Evolutionary conservation across 1,140 invertebrate genomes (phyloP), one percentile per base, ranked within the genome.

Genomic region (Drosophila chauvacae): DNA sequence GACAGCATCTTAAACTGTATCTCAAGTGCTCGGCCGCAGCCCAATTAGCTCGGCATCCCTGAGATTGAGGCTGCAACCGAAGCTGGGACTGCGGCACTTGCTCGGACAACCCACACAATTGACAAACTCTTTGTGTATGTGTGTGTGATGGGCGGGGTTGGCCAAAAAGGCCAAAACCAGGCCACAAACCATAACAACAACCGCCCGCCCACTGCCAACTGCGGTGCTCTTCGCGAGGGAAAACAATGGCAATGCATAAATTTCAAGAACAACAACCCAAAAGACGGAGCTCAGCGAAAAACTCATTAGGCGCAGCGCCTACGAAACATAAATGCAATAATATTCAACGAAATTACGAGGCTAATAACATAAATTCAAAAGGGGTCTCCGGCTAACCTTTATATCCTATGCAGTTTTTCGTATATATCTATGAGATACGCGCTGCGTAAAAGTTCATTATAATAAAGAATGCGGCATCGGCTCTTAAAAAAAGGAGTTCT

Each of bases 301-400:
- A 88, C 85, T 88, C 85, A 88, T 88, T 88, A 88, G 81, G 74
- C 70, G 50, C 85, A 81, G 77, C 85, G 85, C 85, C 85, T 88
- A 88, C 85, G 77, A 81, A 73, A 80, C 80, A 70, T 78, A 73
- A 84, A 84, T 84, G 84, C 84, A 88, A 88, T 88, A 88, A 88
- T 88, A 84, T 90, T 68, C 77, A 66, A 66, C 51, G 64, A 72
- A 88, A 90, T 88, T 88, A 88, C 85, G 85, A 85, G 72, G 65
- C 85, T 84, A 88, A 88, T 88, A 88, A 88, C 84, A 88, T 88
- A 88, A 88, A 88, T 88, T 81, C 71, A 39, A 23, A 23, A 35
- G 33, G 33, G 51, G 51, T 55, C 51, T 16, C 51, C 18, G 33
- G 14, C 53, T 55, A 56, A 56, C 53, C 53, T 56, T 56, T 37